Evolutionary conservation across 2,888 invertebrate species (phyloP), one percentile per base, ranked within the genome.

Genomic region (Dryadula phaetusa): DNA sequence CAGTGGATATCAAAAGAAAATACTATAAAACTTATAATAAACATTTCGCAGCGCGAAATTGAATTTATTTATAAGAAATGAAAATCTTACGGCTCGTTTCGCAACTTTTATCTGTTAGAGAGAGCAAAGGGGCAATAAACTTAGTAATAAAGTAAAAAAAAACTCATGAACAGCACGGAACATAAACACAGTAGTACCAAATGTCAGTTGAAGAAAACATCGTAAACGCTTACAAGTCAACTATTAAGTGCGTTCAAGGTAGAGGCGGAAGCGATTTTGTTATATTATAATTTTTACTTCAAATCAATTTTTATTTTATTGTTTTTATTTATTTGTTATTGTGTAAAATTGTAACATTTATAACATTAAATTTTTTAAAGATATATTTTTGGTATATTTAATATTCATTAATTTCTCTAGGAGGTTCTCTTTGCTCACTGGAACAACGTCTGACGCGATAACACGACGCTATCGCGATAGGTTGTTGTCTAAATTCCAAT

Each of bases 161-260:
- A 88, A 87, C 82, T 85, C 84, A 79, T 79, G 78, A 73, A 77
- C 82, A 80, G 78, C 77, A 77, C 80, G 79, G 76, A 72, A 77
- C 82, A 81, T 88, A 87, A 86, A 87, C 85, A 83, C 78, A 82
- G 82, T 79, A 80, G 81, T 81, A 79, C 77, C 81, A 16, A 54
- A 34, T 54, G 18, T 5, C 79, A 82, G 83, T 84, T 85, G 83
- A 86, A 86, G 87, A 84, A 86, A 88, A 86, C 86, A 85, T 87
- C 87, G 87, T 88, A 86, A 88, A 86, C 81, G 84, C 77, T 86
- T 86, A 84, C 84, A 85, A 86, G 86, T 85, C 82, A 80, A 84
- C 82, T 81, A 74, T 78, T 65, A 70, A 6, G 56, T 10, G 18
- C 65, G 81, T 25, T 34, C 32, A 64, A 72, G 71, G 46, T 18